phyloP scores from a whole-genome alignment of 2,113 vertebrate species.

The Numida meleagris region DNA sequence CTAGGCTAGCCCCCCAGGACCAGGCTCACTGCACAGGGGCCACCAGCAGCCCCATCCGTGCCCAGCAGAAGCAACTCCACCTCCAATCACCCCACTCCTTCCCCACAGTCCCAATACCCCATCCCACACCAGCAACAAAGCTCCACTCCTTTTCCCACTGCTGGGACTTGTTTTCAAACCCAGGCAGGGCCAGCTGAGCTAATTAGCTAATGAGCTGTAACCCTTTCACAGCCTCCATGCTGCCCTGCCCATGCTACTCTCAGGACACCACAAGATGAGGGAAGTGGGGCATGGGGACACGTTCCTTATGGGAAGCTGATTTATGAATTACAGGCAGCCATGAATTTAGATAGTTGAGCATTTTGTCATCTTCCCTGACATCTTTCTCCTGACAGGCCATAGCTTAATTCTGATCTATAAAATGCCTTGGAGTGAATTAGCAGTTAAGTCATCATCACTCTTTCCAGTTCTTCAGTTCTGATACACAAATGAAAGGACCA shows the following conservation, averaged over 20 bases:
- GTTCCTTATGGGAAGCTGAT: neutral
- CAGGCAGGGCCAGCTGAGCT: neutral
- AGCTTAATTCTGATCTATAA: neutral
- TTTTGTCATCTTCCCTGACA: neutral
- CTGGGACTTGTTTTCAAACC: neutral
- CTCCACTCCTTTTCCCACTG: fast-evolving
- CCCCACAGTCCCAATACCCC: fast-evolving
- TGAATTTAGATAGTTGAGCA: neutral
- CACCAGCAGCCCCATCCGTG: neutral
- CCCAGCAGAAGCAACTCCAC: fast-evolving
- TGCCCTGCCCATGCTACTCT: fast-evolving
- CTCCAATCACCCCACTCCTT: neutral
- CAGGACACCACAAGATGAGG: fast-evolving
- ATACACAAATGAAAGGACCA: neutral
- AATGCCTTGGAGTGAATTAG: neutral
- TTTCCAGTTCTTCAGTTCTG: neutral
- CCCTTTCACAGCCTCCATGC: neutral
- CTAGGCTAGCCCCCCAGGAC: fast-evolving
- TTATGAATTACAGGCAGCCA: neutral
- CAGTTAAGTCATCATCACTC: neutral
- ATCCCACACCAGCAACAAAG: neutral
- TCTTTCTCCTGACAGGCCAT: neutral
- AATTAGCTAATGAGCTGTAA: neutral
- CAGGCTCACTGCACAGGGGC: fast-evolving
- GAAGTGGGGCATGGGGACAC: fast-evolving